Percentiles rank a stretch among this genome's conserved stretches.
Evolutionary conservation across 2,797 vertebrate genomes (phyloP).

Genomic region (Melanotaenia boesemani): DNA sequence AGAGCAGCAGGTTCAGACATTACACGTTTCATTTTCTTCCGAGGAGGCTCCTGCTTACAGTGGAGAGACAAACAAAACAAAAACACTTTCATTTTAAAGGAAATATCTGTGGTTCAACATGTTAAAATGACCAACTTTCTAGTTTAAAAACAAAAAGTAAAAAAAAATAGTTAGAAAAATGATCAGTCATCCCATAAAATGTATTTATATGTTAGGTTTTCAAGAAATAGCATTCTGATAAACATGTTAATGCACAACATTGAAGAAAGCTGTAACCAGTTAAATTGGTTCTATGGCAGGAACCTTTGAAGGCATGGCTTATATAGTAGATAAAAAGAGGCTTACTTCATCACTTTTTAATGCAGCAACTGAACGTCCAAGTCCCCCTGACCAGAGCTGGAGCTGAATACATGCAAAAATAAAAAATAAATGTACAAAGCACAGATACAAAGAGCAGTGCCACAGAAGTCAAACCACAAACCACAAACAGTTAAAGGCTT

Average conservation of each 20-base stretch:
- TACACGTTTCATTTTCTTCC: conserved; percentile 52
- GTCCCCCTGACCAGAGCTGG: conserved; percentile 88
- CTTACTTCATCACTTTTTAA: conserved; percentile 73
- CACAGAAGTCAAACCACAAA: not conserved
- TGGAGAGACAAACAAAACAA: not conserved
- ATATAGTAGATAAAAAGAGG: not conserved
- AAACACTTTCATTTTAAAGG: not conserved
- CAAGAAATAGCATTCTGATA: not conserved
- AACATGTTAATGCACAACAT: not conserved
- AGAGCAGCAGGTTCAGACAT: conserved; percentile 76
- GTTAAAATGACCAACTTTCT: not conserved
- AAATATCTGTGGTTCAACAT: not conserved
- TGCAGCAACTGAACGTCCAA: conserved; percentile 76
- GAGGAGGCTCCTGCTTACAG: conserved; percentile 50
- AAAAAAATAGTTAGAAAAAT: not conserved
- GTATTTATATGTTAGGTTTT: not conserved
- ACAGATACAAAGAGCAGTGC: not conserved
- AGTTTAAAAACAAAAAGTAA: not conserved
- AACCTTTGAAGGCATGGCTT: not conserved
- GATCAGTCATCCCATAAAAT: not conserved
- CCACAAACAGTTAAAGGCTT: not conserved
- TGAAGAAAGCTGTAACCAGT: not conserved
- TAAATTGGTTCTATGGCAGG: not conserved
- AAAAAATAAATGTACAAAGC: not conserved
- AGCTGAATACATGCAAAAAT: conserved; percentile 76